Evolutionary conservation across 2,113 vertebrate species (phyloP).

Genomic region (Onychorhynchus coronatus): DNA sequence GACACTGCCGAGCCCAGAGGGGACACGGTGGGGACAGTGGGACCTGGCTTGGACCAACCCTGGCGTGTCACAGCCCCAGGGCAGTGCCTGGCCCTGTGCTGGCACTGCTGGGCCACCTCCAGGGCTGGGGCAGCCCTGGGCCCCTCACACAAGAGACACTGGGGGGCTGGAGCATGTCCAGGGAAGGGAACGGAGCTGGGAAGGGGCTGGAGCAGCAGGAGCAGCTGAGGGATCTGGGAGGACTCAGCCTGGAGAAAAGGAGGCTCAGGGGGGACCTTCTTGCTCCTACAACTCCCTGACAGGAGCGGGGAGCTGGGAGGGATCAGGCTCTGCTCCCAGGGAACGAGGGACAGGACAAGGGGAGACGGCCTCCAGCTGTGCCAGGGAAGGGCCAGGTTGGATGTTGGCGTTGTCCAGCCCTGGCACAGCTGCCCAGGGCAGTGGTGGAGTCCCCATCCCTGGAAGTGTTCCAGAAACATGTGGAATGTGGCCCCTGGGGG

Average conservation of each 20-base stretch:
- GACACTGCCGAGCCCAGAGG: neutral
- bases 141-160: neutral
- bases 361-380: fast-evolving
- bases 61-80: neutral
- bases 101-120: neutral
- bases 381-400: fast-evolving
- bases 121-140: fast-evolving
- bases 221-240: neutral
- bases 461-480: fast-evolving
- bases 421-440: neutral
- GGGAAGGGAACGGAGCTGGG: neutral
- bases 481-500: neutral
- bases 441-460: neutral
- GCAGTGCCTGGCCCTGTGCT: neutral
- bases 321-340: neutral
- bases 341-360: neutral
- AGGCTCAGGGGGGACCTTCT: neutral
- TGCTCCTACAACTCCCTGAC: neutral
- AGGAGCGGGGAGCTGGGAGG: neutral
- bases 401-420: fast-evolving
- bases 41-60: neutral
- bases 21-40: neutral
- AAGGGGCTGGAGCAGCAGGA: neutral
- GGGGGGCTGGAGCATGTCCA: neutral
- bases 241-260: neutral